phyloP scores from a whole-genome alignment of 2,113 vertebrate genomes.

The Choloepus hoffmanni region DNA sequence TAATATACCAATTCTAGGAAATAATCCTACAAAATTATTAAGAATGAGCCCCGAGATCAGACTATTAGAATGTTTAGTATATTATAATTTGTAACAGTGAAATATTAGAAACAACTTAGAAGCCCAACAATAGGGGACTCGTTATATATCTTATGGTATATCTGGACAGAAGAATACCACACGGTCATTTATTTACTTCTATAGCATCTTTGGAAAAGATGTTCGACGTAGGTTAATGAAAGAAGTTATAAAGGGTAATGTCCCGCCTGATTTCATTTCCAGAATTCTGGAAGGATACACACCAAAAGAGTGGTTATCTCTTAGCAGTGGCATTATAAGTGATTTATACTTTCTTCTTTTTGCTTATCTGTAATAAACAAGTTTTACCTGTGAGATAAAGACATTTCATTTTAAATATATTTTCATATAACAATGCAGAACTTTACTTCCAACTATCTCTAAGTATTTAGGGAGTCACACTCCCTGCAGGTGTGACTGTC shows the following conservation, averaged over 20 bases:
- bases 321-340: background rate
- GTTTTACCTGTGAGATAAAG: background rate
- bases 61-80: background rate
- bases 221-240: background rate
- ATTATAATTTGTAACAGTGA: background rate
- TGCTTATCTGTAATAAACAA: background rate
- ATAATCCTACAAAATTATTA: conserved; percentile 17
- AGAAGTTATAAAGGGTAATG: conserved; percentile 8
- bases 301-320: background rate
- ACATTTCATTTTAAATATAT: background rate
- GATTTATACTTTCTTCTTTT: conserved; percentile 13
- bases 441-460: background rate
- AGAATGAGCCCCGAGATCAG: background rate
- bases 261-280: background rate
- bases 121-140: background rate
- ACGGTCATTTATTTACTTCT: background rate
- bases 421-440: background rate
- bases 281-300: conserved; percentile 31
- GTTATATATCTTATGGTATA: background rate
- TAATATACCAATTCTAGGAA: conserved; percentile 22
- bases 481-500: background rate
- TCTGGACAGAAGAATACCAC: background rate
- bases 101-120: conserved; percentile 1
- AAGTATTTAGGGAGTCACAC: too few species aligned
- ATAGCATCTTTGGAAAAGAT: background rate